Base-by-base conservation (phyloP, 2,888 invertebrate genomes). In the Ophion ellenae region DNA sequence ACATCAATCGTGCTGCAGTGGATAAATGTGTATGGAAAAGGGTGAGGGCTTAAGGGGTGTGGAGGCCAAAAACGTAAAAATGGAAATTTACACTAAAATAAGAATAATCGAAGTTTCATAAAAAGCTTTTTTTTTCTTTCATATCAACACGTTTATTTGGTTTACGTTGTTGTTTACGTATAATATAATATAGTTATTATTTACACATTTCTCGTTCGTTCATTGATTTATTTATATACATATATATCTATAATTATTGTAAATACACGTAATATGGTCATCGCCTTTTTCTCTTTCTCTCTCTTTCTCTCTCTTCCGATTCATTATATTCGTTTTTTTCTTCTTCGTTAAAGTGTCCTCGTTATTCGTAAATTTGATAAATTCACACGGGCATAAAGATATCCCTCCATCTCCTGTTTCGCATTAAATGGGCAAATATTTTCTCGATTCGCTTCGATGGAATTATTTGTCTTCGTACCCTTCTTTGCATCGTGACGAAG, bases 251-350 rank as follows among this genome's bases (percentile, higher is more conserved):
- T 92, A 89, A 91, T 91, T 91, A 91, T 92, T 89, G 90, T 91
- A 91, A 90, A 92, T 92, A 91, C 91, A 91, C 90, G 89, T 92
- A 91, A 89, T 89, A 92, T 92, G 92, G 92, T 92, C 91, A 90
- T 91, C 90, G 89, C 85, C 88, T 89, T 82, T 86, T 4, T 53
- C 53, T 17, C 53, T 86, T 4, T 53, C 17, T 53, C 17, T 53
- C 53, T 53, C 53, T 53, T 11, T 66, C n/a, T 67, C 14, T 45
- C 10, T 73, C n/a, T 73, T 73, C n/a, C 45, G 53, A 0, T 17
- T 14, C 11, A 17, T 82, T 70, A 77, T 77, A 77, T 67, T 70
- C 47, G 57, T 57, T 81, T 75, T 63, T 67, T 78, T 70, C 61
- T 61, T 71, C 61, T 71, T 40, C 20, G 0, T 81, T 81, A 69